Conservation (phyloP, 2,797 vertebrate species). For the Poecilia gillii region DNA sequence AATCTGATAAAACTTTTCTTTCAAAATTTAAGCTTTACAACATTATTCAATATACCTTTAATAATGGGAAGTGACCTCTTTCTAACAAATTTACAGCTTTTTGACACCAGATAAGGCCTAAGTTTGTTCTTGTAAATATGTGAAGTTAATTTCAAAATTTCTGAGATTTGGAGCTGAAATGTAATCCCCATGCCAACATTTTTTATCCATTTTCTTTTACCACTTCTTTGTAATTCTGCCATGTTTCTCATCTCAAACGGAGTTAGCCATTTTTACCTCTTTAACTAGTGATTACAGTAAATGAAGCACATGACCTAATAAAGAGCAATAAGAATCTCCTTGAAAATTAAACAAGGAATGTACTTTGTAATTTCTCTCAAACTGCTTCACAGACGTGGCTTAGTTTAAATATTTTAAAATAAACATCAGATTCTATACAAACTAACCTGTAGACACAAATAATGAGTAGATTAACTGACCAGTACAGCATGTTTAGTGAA, state of each 20-base stretch:
- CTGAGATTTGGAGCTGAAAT: neutral
- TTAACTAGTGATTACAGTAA: neutral
- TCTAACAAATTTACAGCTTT: no score
- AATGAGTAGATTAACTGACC: neutral
- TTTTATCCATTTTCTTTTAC: neutral
- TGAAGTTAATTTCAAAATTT: neutral
- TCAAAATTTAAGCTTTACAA: neutral
- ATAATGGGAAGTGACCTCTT: neutral
- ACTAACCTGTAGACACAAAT: neutral
- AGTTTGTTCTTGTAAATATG: neutral
- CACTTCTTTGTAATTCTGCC: neutral
- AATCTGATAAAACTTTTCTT: neutral
- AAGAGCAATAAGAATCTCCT: neutral
- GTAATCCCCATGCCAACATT: neutral
- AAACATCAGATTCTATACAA: neutral
- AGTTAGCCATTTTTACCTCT: neutral
- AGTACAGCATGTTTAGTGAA: neutral
- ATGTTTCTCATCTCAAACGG: neutral
- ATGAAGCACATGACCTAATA: neutral
- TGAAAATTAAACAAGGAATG: neutral
- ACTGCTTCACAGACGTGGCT: neutral
- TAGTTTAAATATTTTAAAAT: neutral
- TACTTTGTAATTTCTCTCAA: neutral
- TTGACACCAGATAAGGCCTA: no score
- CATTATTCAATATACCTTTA: neutral